phyloP scores from a whole-genome alignment of 2,888 invertebrate species.

The Eudiplozoon nipponicum region DNA sequence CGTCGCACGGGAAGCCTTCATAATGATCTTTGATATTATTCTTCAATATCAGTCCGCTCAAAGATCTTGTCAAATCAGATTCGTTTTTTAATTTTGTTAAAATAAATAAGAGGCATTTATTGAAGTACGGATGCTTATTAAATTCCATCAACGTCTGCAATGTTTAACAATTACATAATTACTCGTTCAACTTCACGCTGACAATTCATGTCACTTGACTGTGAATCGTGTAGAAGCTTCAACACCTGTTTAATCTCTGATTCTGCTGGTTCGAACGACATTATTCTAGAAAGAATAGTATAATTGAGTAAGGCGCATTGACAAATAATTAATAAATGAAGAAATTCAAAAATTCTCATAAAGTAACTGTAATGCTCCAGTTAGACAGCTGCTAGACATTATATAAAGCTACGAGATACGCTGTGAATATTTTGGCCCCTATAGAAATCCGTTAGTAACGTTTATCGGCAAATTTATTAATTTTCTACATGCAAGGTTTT shows the following conservation, averaged over 20 bases:
- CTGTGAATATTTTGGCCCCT: no score
- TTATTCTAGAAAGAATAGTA: no score
- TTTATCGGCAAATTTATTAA: no score
- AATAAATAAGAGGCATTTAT: slow-evolving; percentile 89
- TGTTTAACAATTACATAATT: slow-evolving; percentile 1
- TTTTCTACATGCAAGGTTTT: no score
- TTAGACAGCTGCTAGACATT: no score
- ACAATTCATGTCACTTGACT: not conserved
- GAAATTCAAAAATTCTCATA: no score
- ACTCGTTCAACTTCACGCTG: not conserved
- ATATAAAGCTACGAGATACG: no score
- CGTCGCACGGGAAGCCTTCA: slow-evolving; percentile 54
- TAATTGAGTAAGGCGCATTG: no score
- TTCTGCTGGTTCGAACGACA: no score
- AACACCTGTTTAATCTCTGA: slow-evolving; percentile 2
- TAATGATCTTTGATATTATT: slow-evolving; percentile 81
- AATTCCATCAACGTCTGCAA: slow-evolving; percentile 74
- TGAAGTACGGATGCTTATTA: slow-evolving; percentile 86
- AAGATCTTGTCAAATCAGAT: slow-evolving; percentile 39
- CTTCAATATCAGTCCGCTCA: slow-evolving; percentile 80
- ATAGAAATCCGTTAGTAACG: no score
- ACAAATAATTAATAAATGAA: no score
- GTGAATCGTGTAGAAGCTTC: not conserved
- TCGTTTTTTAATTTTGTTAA: slow-evolving; percentile 27
- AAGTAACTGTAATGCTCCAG: no score